Evolutionary conservation across 2,888 invertebrate species (phyloP).

Genomic region (Elegia similella): DNA sequence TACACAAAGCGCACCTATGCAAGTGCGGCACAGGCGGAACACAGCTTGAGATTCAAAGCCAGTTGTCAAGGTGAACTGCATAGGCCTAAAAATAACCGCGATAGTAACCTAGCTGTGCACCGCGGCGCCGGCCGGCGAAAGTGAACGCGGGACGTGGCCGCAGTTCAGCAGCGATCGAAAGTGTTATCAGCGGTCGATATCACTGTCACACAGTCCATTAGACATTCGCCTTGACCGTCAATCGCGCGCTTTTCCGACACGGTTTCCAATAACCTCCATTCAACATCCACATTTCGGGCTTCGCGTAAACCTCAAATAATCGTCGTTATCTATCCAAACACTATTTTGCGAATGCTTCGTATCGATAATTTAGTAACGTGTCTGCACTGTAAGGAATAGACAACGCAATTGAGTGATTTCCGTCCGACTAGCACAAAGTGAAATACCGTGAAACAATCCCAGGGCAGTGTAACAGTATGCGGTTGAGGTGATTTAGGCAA

Average conservation of each 20-base stretch:
- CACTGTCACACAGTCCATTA: not conserved
- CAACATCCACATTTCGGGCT: no score
- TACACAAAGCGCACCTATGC: constrained; percentile 1
- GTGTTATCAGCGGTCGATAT: not conserved
- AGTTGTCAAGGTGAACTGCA: constrained; percentile 62
- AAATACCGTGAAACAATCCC: constrained; percentile 9
- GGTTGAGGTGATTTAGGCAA: not conserved
- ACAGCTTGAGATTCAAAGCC: constrained; percentile 42
- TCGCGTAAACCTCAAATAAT: no score
- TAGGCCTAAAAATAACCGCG: constrained; percentile 58
- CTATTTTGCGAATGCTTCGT: no score
- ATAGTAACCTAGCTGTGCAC: constrained; percentile 25
- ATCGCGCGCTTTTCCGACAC: not conserved
- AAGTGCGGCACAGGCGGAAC: constrained; percentile 26
- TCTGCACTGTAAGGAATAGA: not conserved
- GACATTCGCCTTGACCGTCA: not conserved
- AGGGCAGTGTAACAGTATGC: constrained; percentile 1
- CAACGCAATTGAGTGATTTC: not conserved
- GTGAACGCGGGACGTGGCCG: constrained; percentile 2
- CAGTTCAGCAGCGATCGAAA: not conserved
- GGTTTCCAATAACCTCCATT: no score
- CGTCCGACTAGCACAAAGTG: constrained; percentile 2
- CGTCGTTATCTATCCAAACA: no score
- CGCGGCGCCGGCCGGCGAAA: constrained; percentile 26
- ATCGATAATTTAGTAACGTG: no score